A percentile compares a stretch with the other conserved stretches of the same genome.
Evolutionary conservation across 1,140 invertebrate species (phyloP).

Genomic region (Papilio polytes): DNA sequence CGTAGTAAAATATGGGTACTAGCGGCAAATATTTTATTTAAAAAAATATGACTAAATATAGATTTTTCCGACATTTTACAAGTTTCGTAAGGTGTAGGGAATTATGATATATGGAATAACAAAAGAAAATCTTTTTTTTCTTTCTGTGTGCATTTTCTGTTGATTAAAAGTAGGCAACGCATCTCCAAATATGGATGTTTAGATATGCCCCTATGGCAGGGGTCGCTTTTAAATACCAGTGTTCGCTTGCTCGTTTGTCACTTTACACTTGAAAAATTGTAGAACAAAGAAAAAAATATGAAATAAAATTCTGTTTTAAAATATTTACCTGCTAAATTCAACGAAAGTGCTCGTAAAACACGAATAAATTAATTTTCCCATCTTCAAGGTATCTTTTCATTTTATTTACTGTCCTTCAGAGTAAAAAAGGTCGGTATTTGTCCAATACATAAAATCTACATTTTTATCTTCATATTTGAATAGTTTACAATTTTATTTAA

Average conservation of each 20-base stretch:
- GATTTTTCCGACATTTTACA: neutral
- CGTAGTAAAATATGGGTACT: constrained; percentile 3
- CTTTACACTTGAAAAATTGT: no score
- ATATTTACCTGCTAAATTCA: neutral
- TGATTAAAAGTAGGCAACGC: no score
- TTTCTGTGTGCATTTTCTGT: no score
- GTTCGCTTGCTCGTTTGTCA: no score
- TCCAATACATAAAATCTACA: neutral
- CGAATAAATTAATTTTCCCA: neutral
- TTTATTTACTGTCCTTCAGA: neutral
- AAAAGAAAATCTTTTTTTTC: no score
- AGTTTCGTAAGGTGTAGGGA: no score
- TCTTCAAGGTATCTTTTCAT: neutral
- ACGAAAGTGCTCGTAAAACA: constrained; percentile 7
- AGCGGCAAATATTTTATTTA: neutral
- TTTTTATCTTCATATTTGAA: neutral
- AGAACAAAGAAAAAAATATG: neutral
- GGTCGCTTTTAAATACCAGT: no score
- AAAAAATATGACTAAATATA: neutral
- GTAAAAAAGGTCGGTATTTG: neutral
- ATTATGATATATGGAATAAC: no score
- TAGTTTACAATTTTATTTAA: neutral
- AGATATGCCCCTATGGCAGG: no score
- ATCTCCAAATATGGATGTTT: no score
- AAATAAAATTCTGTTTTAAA: neutral